Base-by-base conservation (phyloP, 2,797 vertebrate species). In the Enteromius unitaeniatus region DNA sequence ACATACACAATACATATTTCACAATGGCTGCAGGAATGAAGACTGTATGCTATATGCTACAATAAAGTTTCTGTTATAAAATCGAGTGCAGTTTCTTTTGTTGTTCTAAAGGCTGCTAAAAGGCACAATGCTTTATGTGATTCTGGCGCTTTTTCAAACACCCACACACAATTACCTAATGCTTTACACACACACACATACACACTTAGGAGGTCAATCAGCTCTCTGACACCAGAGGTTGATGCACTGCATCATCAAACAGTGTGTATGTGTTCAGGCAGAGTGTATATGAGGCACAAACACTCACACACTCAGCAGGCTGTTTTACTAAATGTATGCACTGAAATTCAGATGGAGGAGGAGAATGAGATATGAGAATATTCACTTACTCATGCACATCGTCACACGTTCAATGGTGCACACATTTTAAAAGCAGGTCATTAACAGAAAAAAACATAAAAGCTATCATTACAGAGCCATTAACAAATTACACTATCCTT, bases 271-370 rank as follows among this genome's bases (percentile, higher is more conserved):
- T 78, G n/a, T 47, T 42, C 51, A 70, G 23, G n/a, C 68, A 70
- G 40, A 64, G 62, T 37, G 45, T 72, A 64, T 34, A 40, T 13
- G 19, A 79, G 45, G 28, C 31, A 64, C 40, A 40, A 40, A 28
- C 58, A 45, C 34, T 45, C n/a, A 53, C 15, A 62, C 28, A 23
- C 34, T 68, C n/a, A 53, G 34, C 3, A 23, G 21, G 73, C 31
- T 58, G 10, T 19, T 72, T 58, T 69, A 81, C 89, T 77, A 85
- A 88, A 90, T 51, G 37, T 88, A 92, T 88, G 91, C 88, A 92
- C 92, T 89, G 92, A 67, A 53, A 67, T 79, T 37, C 45, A 67
- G 45, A 37, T 68, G 55, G 17, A 78, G 21, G 86, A 76, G 45
- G 55, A 53, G 45, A 58, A 79, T 69, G 53, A 64, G 31, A 40